Percentiles rank a stretch among this genome's conserved stretches.
Conservation (phyloP, 2,888 invertebrate genomes). For the Chymomyza caudatula region DNA sequence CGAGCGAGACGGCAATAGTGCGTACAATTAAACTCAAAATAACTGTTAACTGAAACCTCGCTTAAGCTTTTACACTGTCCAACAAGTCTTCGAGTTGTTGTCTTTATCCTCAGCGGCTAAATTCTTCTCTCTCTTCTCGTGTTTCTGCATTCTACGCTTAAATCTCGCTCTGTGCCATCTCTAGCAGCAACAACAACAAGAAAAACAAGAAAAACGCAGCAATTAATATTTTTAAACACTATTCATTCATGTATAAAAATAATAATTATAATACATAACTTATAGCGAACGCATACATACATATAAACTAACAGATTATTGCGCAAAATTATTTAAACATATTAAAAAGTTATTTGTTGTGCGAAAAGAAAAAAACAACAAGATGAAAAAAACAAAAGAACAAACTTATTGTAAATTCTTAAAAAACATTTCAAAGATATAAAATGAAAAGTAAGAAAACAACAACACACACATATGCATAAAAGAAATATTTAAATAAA, state of each 20-base stretch:
- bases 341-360: background rate
- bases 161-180: constrained; percentile 59
- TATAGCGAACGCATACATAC: background rate
- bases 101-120: background rate
- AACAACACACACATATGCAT: background rate
- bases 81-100: background rate
- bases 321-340: background rate
- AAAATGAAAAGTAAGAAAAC: background rate
- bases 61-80: background rate
- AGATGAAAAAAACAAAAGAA: background rate
- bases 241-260: no score
- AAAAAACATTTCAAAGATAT: background rate
- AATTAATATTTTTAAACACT: background rate
- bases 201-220: constrained; percentile 16
- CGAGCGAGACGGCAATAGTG: background rate
- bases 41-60: background rate
- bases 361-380: background rate
- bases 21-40: background rate
- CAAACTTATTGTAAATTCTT: background rate
- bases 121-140: background rate
- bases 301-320: background rate
- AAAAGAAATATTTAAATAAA: background rate
- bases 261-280: background rate
- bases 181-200: constrained; percentile 27
- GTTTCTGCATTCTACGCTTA: constrained; percentile 8